Percentiles rank a stretch among this genome's conserved stretches.
Conservation (phyloP, 2,797 vertebrate species). For the Toxotes lorentzi region DNA sequence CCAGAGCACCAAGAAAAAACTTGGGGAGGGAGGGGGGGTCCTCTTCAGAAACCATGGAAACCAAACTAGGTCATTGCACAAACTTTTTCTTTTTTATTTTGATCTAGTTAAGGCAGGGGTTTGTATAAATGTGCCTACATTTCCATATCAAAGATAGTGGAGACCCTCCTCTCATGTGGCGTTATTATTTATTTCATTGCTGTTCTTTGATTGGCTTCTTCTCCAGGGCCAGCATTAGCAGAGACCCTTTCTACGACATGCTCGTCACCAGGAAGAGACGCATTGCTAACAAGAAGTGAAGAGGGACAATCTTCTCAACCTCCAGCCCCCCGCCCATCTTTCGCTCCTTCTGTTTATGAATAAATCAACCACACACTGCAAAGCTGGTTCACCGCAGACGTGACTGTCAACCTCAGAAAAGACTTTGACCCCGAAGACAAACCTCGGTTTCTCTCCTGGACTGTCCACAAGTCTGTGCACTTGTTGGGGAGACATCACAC, state of each 20-base stretch:
- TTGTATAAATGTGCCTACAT: slow-evolving; percentile 80
- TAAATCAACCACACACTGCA: slow-evolving; percentile 25
- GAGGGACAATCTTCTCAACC: slow-evolving; percentile 52
- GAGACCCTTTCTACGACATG: slow-evolving; percentile 98
- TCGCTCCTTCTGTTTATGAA: slow-evolving; percentile 41
- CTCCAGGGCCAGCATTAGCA: slow-evolving; percentile 92
- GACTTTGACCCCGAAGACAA: slow-evolving; percentile 25
- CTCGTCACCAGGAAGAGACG: slow-evolving; percentile 93
- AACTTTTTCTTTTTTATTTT: slow-evolving; percentile 78
- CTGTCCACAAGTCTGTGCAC: slow-evolving; percentile 22
- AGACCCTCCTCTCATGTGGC: slow-evolving; percentile 81
- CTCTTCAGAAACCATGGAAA: slow-evolving; percentile 87
- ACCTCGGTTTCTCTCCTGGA: slow-evolving; percentile 36
- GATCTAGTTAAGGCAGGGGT: slow-evolving; percentile 80
- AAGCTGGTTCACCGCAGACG: slow-evolving; percentile 33
- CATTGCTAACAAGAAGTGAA: slow-evolving; percentile 95
- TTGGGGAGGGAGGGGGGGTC: slow-evolving; percentile 38
- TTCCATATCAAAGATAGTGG: slow-evolving; percentile 85
- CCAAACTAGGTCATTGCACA: slow-evolving; percentile 86
- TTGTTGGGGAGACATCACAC: slow-evolving; percentile 36
- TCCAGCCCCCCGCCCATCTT: slow-evolving; percentile 31
- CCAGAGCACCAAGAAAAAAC: slow-evolving; percentile 46
- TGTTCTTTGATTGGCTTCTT: slow-evolving; percentile 79
- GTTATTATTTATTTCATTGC: slow-evolving; percentile 81
- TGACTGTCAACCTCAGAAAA: slow-evolving; percentile 21